Evolutionary conservation across 1,140 invertebrate species (phyloP), one percentile per base, ranked within the genome.

Genomic region (Drosophila tsacasi): DNA sequence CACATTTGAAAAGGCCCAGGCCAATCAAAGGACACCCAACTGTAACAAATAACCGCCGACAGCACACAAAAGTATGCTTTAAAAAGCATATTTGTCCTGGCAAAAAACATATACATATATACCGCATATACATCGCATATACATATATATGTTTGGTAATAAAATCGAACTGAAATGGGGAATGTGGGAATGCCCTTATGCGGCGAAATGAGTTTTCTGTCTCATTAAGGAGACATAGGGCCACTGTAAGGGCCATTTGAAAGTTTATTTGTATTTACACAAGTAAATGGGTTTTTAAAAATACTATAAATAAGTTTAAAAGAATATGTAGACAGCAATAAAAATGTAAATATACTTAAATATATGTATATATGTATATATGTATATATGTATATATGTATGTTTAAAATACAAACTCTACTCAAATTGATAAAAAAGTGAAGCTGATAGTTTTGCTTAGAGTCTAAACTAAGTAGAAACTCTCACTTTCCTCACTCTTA

Each of bases 21-120:
- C 65, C 76, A 83, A 83, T 83, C 81, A 83, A 84, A 83, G 49
- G 17, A 71, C 64, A 67, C 25, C 61, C 78, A 79, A 83, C 76
- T 83, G 81, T 79, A 54, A 66, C 81, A 83, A 83, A 83, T 75
- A 83, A 79, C 54, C 63, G 58, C 60, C 63, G 61, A 54, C 57
- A 77, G 67, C 80, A 63, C 74, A 46, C 67, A 62, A 65, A 69
- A 83, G 64, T 79, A 60, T 66, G 80, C 80, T 83, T 83, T 79
- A 81, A 83, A 71, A 67, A 71, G n/a, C 67, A 83, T 74, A 73
- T 82, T 82, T 62, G 49, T 39, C 37, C 42, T 19, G 47, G 19
- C 47, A 12, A 30, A 68, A 66, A 65, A 54, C 2, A 21, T 15
- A 32, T 17, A 21, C 19, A 32, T 17, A 52, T 10, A 35, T 13